Conservation (phyloP, 2,113 vertebrate genomes). For the Mormyrus lacerda region DNA sequence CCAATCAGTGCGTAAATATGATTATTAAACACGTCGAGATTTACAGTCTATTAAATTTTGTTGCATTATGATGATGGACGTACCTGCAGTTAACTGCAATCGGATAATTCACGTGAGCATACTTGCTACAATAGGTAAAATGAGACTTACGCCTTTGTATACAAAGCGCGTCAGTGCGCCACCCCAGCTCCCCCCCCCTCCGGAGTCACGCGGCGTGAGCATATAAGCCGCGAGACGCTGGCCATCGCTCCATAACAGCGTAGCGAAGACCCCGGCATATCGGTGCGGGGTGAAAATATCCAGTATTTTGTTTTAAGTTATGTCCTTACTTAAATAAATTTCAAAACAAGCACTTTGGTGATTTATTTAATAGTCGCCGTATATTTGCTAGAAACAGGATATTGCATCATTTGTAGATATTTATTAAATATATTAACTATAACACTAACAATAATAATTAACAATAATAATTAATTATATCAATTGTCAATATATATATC, state of each 20-base stretch:
- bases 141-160: neutral
- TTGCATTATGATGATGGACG: neutral
- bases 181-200: neutral
- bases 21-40: neutral
- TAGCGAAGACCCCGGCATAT: neutral
- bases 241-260: neutral
- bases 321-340: neutral
- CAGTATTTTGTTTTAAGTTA: neutral
- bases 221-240: neutral
- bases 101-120: neutral
- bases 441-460: neutral
- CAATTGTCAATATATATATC: neutral
- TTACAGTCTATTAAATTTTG: neutral
- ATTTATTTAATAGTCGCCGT: neutral
- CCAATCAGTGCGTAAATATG: neutral
- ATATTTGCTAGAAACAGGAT: neutral
- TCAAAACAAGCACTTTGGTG: neutral
- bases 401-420: neutral
- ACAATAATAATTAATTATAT: neutral
- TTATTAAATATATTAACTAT: neutral
- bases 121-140: neutral
- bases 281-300: neutral
- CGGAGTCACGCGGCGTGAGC: neutral
- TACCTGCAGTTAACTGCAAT: neutral
- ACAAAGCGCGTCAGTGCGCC: neutral